Percentiles rank a stretch among this genome's conserved stretches.
Conservation (phyloP, 2,888 invertebrate genomes). For the Mythimna loreyi region DNA sequence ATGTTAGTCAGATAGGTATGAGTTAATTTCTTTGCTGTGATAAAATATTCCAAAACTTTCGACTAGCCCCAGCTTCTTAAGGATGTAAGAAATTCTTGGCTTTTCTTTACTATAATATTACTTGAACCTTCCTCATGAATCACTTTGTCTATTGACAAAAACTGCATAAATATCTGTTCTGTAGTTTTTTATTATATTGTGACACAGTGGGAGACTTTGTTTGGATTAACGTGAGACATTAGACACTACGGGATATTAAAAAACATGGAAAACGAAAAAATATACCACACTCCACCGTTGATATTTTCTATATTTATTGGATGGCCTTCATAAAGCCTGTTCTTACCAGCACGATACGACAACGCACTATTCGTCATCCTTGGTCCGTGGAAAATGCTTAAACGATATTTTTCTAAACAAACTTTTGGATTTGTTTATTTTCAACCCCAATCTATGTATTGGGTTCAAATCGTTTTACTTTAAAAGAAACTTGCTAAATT, state of each 20-base stretch:
- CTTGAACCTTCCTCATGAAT: too few species aligned
- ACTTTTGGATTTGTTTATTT: constrained; percentile 35
- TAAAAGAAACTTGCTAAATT: constrained; percentile 13
- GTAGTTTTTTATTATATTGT: too few species aligned
- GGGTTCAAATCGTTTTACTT: constrained; percentile 8
- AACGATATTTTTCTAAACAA: constrained; percentile 15
- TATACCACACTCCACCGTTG: constrained; percentile 5
- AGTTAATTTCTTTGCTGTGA: constrained; percentile 7
- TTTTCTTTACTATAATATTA: too few species aligned
- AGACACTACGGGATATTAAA: constrained; percentile 17
- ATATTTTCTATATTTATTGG: constrained; percentile 13
- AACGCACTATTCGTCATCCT: constrained; percentile 22
- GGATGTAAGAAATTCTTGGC: too few species aligned
- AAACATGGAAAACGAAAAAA: constrained; percentile 9
- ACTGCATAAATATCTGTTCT: too few species aligned
- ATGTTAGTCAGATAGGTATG: constrained; percentile 8
- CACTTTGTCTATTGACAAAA: too few species aligned
- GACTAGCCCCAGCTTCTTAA: too few species aligned
- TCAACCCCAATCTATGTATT: constrained; percentile 20
- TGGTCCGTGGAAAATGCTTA: constrained; percentile 25
- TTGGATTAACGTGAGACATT: background rate
- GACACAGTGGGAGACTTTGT: too few species aligned
- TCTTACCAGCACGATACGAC: constrained; percentile 30
- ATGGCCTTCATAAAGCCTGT: constrained; percentile 39
- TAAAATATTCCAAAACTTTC: constrained; percentile 19